Evolutionary conservation across 2,888 invertebrate species (phyloP).

Genomic region (Clunio marinus): DNA sequence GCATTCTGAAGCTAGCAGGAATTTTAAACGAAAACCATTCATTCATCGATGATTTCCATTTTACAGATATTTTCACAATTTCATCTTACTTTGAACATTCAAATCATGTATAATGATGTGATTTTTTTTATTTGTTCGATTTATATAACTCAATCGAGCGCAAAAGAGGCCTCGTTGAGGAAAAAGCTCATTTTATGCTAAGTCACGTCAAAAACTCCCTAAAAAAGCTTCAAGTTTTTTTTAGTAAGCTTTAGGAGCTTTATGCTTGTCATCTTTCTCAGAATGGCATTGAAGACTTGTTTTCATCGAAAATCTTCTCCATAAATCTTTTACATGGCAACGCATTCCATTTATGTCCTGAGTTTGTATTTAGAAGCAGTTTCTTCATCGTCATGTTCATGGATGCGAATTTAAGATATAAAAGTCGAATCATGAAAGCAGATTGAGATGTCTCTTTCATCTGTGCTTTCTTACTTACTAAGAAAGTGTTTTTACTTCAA

Average conservation of each 20-base stretch:
- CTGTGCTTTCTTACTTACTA: no score
- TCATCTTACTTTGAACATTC: not conserved
- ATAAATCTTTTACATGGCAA: not conserved
- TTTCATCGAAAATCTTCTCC: not conserved
- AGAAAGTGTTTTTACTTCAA: no score
- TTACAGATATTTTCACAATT: no score
- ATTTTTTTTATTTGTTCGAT: not conserved
- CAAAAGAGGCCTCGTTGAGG: not conserved
- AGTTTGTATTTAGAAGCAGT: not conserved
- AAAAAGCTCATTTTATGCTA: not conserved
- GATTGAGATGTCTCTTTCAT: no score
- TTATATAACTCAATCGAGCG: not conserved
- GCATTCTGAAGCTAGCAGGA: no score
- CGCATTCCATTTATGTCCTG: not conserved
- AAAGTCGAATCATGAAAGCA: no score
- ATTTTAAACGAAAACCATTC: not conserved
- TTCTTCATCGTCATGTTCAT: not conserved
- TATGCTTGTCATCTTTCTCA: not conserved
- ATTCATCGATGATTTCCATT: not conserved
- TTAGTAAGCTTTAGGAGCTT: not conserved
- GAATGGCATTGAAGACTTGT: not conserved
- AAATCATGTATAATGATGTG: slow-evolving; percentile 21
- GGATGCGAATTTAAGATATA: no score
- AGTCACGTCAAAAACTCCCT: not conserved
- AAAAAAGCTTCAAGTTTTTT: not conserved